Evolutionary conservation across 2,888 invertebrate genomes (phyloP), one percentile per base, ranked within the genome.

Genomic region (Lumbricus terrestris): DNA sequence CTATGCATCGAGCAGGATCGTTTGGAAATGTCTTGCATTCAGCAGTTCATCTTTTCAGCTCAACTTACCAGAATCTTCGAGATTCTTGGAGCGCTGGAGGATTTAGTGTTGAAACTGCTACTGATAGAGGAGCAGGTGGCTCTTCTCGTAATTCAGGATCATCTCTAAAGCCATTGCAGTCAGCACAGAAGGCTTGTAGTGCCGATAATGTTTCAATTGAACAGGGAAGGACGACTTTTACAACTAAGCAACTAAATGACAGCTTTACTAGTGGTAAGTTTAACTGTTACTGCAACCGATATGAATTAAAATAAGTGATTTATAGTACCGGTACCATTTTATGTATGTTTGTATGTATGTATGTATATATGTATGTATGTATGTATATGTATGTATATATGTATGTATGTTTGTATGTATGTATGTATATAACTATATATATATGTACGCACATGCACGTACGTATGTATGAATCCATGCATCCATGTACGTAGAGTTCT

Each of bases 251-350:
- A 8, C 20, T 37, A 6, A 37, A 85, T 85, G 85, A 85, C 85
- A 85, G 85, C 85, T 85, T 85, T 23, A 85, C 85, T 35, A 29
- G 20, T 85, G 85, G 85, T 85, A 85, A 85, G 37, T 29, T 69
- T n/a, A 69, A 69, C 11, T 69, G 29, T 69, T 69, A 69, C 13
- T 29, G 11, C 29, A 69, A 69, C n/a, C 8, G n/a, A 69, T n/a
- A n/a, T 69, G n/a, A 69, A 69, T 69, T 69, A 1, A 29, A n/a
- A 69, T n/a, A 4, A 47, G 47, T 47, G 47, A 23, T 69, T 69
- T 69, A 29, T 69, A n/a, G 11, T n/a, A 69, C 69, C 29, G 13
- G 11, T n/a, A 69, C 69, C 29, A 6, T 47, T 23, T 18, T 47
- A 47, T 47, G 47, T 6, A 47, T 47, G 23, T n/a, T n/a, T 40